These are phyloP conservation scores for Silurus meridionalis DNA, from an alignment of 2,113 vertebrate species.

Conservation along the genomic window DNA sequence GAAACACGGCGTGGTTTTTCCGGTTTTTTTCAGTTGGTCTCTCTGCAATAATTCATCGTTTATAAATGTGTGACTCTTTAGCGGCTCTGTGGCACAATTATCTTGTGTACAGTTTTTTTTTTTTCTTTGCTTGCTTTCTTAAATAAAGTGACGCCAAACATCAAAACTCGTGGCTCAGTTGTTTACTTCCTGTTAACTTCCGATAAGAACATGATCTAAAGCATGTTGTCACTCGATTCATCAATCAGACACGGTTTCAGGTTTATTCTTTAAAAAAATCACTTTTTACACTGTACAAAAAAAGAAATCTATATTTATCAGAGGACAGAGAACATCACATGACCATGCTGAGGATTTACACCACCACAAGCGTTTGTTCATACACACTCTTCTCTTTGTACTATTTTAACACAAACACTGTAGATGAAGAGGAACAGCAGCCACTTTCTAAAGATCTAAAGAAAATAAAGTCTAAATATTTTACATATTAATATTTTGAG, in stretches of 20 bases:
- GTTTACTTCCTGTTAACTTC: background rate
- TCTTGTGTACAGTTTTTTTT: slow-evolving; percentile 62
- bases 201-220: background rate
- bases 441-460: too few species aligned
- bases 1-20: slow-evolving; percentile 60
- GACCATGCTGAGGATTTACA: background rate
- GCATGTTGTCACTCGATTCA: background rate
- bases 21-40: slow-evolving; percentile 72
- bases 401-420: background rate
- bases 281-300: background rate
- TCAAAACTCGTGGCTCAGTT: background rate
- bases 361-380: background rate
- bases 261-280: background rate
- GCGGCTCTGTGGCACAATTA: slow-evolving; percentile 70
- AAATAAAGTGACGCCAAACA: slow-evolving; percentile 69
- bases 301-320: background rate
- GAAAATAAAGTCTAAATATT: too few species aligned
- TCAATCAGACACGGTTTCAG: background rate
- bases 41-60: slow-evolving; percentile 77
- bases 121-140: slow-evolving; percentile 72
- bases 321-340: background rate
- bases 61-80: slow-evolving; percentile 65
- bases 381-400: background rate
- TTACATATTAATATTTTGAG: too few species aligned
- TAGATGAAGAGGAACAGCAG: background rate